These are phyloP conservation scores for Eupithecia abbreviata DNA, from an alignment of 2,888 invertebrate genomes.

Conservation along the genomic window DNA sequence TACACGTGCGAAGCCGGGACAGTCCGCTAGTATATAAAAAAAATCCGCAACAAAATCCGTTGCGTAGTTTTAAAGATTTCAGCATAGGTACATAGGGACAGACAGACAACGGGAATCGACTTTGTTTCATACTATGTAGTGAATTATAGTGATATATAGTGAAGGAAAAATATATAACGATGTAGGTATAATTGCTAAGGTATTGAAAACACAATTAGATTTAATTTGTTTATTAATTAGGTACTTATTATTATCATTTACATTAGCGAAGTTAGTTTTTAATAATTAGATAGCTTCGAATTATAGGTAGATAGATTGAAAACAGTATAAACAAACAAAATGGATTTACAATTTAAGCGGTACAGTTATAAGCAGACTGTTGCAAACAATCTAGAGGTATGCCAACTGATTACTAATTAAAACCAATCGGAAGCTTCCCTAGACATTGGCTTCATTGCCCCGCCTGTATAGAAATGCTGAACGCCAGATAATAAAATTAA, in stretches of 20 bases:
- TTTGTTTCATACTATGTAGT: too few relatives aligned
- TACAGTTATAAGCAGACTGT: not conserved
- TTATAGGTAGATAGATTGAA: not conserved
- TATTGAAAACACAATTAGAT: not conserved
- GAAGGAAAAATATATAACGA: too few relatives aligned
- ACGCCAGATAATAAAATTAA: not conserved
- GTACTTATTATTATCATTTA: not conserved
- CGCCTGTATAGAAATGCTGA: not conserved
- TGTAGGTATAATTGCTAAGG: not conserved
- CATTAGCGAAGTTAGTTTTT: not conserved
- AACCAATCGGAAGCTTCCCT: not conserved
- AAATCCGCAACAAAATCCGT: too few relatives aligned
- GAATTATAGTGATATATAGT: too few relatives aligned
- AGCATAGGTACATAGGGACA: too few relatives aligned
- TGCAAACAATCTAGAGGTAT: not conserved
- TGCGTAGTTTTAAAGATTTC: too few relatives aligned
- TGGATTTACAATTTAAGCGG: not conserved
- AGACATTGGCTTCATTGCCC: not conserved
- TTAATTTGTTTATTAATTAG: not conserved
- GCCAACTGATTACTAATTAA: not conserved
- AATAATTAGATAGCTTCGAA: not conserved
- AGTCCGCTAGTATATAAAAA: too few relatives aligned
- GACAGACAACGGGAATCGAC: too few relatives aligned
- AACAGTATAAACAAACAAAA: not conserved
- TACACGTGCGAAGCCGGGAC: too few relatives aligned